These are phyloP conservation scores for Amphiprion clarkii DNA, from an alignment of 2,797 vertebrate species.

Conservation along the genomic window DNA sequence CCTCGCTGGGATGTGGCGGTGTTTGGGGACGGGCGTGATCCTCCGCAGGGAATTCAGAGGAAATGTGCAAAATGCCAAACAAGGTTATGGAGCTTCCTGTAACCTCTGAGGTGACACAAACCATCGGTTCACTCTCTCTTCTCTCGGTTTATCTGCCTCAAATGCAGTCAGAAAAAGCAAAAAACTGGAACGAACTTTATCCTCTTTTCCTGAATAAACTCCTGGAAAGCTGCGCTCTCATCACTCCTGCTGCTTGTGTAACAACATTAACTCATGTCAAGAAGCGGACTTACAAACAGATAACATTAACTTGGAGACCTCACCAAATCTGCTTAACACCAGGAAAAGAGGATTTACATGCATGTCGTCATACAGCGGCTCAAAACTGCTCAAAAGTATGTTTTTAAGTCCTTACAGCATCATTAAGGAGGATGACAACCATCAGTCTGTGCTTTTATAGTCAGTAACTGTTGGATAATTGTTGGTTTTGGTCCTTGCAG, in stretches of 20 bases:
- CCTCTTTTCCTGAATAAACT: background rate
- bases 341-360: conserved; percentile 34
- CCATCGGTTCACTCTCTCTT: background rate
- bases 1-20: conserved; percentile 23
- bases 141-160: background rate
- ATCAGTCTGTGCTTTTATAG: too few relatives aligned
- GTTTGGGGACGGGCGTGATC: conserved; percentile 28
- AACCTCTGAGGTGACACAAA: background rate
- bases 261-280: conserved; percentile 43
- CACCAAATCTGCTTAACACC: conserved; percentile 60
- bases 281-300: conserved; percentile 30
- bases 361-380: background rate
- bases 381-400: too few relatives aligned
- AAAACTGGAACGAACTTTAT: background rate
- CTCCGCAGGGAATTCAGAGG: conserved; percentile 65
- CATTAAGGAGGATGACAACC: too few relatives aligned
- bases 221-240: conserved; percentile 14
- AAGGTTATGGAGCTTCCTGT: conserved; percentile 20
- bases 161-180: background rate
- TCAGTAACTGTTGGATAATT: too few relatives aligned
- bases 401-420: too few relatives aligned
- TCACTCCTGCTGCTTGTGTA: conserved; percentile 43
- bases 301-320: conserved; percentile 7
- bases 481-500: too few relatives aligned
- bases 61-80: conserved; percentile 55